phyloP scores from a whole-genome alignment of 2,888 invertebrate species.

The Actias luna region DNA sequence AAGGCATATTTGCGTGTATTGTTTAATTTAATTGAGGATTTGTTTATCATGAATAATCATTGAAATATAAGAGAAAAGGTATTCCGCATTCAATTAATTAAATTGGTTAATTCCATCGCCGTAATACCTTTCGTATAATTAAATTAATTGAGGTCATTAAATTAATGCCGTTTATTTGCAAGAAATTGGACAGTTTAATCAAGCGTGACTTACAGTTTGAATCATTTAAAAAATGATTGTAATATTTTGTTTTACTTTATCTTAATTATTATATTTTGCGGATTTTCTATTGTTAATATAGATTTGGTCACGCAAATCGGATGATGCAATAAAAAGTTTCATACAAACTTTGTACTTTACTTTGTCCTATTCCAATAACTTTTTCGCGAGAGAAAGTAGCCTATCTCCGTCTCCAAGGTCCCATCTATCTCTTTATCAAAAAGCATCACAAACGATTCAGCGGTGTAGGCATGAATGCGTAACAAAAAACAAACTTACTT shows the following conservation, averaged over 20 bases:
- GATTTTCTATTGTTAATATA: background rate
- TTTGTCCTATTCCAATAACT: too few relatives aligned
- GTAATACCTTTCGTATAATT: slow-evolving; percentile 11
- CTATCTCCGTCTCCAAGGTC: too few relatives aligned
- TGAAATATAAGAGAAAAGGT: background rate
- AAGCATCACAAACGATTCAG: too few relatives aligned
- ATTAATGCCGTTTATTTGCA: slow-evolving; percentile 13
- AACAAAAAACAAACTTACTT: too few relatives aligned
- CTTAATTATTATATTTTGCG: background rate
- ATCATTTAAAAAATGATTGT: background rate
- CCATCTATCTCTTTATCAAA: too few relatives aligned
- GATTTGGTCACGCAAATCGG: too few relatives aligned
- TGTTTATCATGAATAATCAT: background rate
- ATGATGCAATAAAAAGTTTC: too few relatives aligned
- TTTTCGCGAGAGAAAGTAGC: too few relatives aligned
- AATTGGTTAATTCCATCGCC: slow-evolving; percentile 14
- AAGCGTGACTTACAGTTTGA: background rate
- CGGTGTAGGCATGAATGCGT: too few relatives aligned
- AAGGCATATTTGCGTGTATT: background rate
- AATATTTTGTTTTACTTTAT: background rate
- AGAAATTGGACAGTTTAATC: slow-evolving; percentile 14
- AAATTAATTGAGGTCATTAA: slow-evolving; percentile 15
- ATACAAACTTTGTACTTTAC: too few relatives aligned
- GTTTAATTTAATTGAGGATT: background rate
- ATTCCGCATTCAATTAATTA: slow-evolving; percentile 14